Percentiles rank a stretch among this genome's conserved stretches.
These are phyloP conservation scores for Eucidaris tribuloides DNA, from an alignment of 35 echinoderm and acorn worm species.

Conservation along the genomic window DNA sequence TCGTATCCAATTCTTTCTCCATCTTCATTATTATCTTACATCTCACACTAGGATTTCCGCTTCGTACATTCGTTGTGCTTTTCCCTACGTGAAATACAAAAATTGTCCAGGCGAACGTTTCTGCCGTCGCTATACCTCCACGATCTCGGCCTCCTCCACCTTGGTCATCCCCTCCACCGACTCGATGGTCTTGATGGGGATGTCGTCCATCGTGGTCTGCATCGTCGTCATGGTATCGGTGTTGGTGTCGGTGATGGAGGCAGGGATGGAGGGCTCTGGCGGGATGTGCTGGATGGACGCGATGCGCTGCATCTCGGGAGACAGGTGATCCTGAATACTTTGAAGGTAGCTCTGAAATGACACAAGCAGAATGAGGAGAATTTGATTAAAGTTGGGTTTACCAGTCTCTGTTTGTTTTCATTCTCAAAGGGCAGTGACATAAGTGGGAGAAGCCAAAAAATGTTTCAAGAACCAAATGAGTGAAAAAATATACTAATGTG, in stretches of 20 bases:
- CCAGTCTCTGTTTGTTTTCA: no score
- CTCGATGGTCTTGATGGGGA: constrained; percentile 12
- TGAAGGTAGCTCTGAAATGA: constrained; percentile 83
- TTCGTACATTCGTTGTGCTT: no score
- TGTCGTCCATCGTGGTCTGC: neutral
- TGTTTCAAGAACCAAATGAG: neutral
- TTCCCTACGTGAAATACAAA: no score
- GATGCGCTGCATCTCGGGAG: constrained; percentile 88
- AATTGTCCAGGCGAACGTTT: no score
- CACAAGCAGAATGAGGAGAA: neutral
- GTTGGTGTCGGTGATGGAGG: constrained; percentile 16
- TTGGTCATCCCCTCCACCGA: neutral
- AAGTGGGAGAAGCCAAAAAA: neutral
- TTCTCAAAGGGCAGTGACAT: neutral
- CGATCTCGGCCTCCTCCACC: constrained; percentile 42
- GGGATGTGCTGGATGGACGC: constrained; percentile 87
- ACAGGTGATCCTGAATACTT: constrained; percentile 91
- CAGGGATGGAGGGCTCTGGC: constrained; percentile 52
- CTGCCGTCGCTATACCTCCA: constrained; percentile 30
- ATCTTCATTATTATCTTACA: no score
- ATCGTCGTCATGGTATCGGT: constrained; percentile 16
- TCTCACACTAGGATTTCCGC: no score
- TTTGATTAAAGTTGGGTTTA: no score
- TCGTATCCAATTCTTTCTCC: no score
- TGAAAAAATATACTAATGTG: neutral